Evolutionary conservation across 2,888 invertebrate genomes (phyloP).

Genomic region (Dryococelus australis): DNA sequence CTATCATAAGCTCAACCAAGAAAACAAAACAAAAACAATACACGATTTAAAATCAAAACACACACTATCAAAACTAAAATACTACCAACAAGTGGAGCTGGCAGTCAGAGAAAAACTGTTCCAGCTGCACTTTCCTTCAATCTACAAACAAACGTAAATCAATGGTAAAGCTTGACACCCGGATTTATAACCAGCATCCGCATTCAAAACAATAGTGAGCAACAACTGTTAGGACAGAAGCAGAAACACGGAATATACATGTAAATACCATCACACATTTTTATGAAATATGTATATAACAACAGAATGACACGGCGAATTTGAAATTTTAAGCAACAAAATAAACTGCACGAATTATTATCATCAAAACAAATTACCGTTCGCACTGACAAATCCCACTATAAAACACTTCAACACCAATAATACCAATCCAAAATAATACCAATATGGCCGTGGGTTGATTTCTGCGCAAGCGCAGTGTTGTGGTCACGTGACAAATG

Average conservation of each 20-base stretch:
- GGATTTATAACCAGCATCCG: too few species aligned
- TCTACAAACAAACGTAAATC: too few species aligned
- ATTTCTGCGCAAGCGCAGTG: conserved; percentile 47
- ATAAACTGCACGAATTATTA: not conserved
- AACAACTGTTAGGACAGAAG: too few species aligned
- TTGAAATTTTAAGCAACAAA: not conserved
- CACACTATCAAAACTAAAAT: not conserved
- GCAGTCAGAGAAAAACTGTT: too few species aligned
- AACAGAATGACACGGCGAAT: not conserved
- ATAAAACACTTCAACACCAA: conserved; percentile 53
- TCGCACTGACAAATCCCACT: conserved; percentile 26
- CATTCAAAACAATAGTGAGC: too few species aligned
- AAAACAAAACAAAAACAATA: not conserved
- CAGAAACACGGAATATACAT: not conserved
- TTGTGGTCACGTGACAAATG: conserved; percentile 37
- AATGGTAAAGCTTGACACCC: too few species aligned
- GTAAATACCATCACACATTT: conserved; percentile 11
- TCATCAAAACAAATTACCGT: not conserved
- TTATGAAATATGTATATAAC: not conserved
- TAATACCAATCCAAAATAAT: conserved; percentile 45
- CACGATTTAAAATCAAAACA: not conserved
- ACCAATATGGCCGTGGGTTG: conserved; percentile 59
- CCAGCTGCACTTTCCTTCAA: too few species aligned
- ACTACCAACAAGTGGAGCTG: too few species aligned
- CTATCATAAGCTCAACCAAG: too few species aligned